Evolutionary conservation across 2,113 vertebrate species (phyloP), one percentile per base, ranked within the genome.

Genomic region (Polypterus senegalus): DNA sequence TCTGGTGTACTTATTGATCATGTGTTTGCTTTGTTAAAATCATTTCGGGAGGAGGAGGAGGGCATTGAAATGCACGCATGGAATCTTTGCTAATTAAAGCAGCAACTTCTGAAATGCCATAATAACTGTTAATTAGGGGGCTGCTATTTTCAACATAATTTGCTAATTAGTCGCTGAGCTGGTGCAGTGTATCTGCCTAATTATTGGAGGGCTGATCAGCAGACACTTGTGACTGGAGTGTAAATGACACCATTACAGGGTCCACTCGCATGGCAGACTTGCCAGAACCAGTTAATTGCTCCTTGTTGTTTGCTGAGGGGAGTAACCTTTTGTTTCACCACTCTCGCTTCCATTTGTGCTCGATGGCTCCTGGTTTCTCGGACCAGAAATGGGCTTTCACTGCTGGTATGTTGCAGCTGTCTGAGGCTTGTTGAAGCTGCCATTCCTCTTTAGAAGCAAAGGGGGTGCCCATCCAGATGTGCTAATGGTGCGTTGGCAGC

Each of bases 131-230:
- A 97, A 98, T 98, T 98, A 97, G 90, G 85, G 89, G 85, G 85
- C 91, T 91, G 90, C 93, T 94, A 95, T 97, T 97, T 97, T 96
- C 88, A 85, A 91, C 86, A 88, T 92, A 97, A 97, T 97, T 92
- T 92, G 87, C 91, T 97, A 98, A 97, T 97, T 97, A 97, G 91
- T 84, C 83, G 85, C 84, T 77, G 78, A 90, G 88, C 83, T 79
- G 86, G 79, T 88, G 81, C 84, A 78, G 89, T 86, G 91, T 89
- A 91, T 83, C 68, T 88, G 86, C 82, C 87, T 94, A 91, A 94
- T 95, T 94, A 94, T 84, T 79, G 88, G 81, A 87, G 85, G 83
- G 88, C 81, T 86, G 85, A 63, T 77, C 78, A 82, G 87, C 79
- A 79, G 79, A 84, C 87, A 92, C 87, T 78, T 88, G 88, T 89